These are phyloP conservation scores for Agapornis canus DNA, from an alignment of 2,797 vertebrate species.

Conservation along the genomic window DNA sequence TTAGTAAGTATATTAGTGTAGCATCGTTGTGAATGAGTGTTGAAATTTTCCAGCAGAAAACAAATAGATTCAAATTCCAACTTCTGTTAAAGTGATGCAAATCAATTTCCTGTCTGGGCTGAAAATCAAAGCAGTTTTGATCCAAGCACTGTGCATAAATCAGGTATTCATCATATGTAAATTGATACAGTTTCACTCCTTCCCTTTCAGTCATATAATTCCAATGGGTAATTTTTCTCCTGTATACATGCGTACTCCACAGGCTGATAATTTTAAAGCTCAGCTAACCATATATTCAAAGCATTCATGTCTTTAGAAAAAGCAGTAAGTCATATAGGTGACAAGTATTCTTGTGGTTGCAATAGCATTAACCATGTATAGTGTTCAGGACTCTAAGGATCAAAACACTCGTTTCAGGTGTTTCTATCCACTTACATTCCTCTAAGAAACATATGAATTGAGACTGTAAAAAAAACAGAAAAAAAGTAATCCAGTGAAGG, in stretches of 20 bases:
- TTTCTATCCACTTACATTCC: background rate
- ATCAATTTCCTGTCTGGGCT: slow-evolving; percentile 63
- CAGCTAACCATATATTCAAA: background rate
- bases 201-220: slow-evolving; percentile 35
- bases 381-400: background rate
- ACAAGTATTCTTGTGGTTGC: background rate
- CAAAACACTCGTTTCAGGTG: background rate
- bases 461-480: background rate
- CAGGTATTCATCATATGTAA: slow-evolving; percentile 56
- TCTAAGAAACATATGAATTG: background rate
- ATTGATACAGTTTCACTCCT: slow-evolving; percentile 25
- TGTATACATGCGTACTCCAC: background rate
- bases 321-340: background rate
- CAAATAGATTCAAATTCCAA: slow-evolving; percentile 32
- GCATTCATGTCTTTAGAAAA: slow-evolving; percentile 14
- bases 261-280: slow-evolving; percentile 14
- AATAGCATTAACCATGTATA: background rate
- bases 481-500: background rate
- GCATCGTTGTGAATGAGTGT: background rate
- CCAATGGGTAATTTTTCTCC: slow-evolving; percentile 8
- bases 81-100: slow-evolving; percentile 55
- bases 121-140: slow-evolving; percentile 57
- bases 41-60: slow-evolving; percentile 33
- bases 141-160: slow-evolving; percentile 50
- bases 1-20: background rate